A percentile compares a stretch with the other conserved stretches of the same genome.
These are phyloP conservation scores for Lasioglossum villosulum DNA, from an alignment of 2,888 invertebrate genomes.

Conservation along the genomic window DNA sequence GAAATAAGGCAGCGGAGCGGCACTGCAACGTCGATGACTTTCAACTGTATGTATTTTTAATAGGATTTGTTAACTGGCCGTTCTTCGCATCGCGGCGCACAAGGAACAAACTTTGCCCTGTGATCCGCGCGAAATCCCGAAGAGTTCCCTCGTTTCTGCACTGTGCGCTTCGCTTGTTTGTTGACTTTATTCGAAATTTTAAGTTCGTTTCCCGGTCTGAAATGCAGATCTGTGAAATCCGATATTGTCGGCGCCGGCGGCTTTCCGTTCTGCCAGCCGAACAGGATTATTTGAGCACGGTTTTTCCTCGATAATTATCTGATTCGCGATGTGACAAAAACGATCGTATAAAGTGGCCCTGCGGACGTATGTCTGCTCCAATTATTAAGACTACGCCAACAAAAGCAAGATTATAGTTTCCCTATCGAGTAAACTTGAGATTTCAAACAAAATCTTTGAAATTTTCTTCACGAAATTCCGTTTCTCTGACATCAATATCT, in stretches of 20 bases:
- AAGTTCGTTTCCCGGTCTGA: background rate
- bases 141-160: slow-evolving; percentile 9
- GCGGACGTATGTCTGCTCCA: background rate
- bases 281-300: background rate
- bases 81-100: slow-evolving; percentile 13
- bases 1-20: slow-evolving; percentile 55
- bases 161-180: background rate
- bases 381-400: background rate
- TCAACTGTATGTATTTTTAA: slow-evolving; percentile 72
- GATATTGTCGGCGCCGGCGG: slow-evolving; percentile 7
- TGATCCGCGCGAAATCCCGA: slow-evolving; percentile 16
- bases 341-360: background rate
- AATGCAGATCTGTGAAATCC: slow-evolving; percentile 15
- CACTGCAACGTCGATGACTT: slow-evolving; percentile 22
- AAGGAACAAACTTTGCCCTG: background rate
- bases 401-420: background rate
- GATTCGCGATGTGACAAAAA: background rate
- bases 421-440: no score
- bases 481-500: no score
- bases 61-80: slow-evolving; percentile 74
- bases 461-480: no score
- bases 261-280: background rate
- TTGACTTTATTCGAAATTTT: slow-evolving; percentile 3
- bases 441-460: no score
- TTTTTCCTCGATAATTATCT: slow-evolving; percentile 1